phyloP scores from a whole-genome alignment of 2,888 invertebrate species.

The Parasteatoda lunata region DNA sequence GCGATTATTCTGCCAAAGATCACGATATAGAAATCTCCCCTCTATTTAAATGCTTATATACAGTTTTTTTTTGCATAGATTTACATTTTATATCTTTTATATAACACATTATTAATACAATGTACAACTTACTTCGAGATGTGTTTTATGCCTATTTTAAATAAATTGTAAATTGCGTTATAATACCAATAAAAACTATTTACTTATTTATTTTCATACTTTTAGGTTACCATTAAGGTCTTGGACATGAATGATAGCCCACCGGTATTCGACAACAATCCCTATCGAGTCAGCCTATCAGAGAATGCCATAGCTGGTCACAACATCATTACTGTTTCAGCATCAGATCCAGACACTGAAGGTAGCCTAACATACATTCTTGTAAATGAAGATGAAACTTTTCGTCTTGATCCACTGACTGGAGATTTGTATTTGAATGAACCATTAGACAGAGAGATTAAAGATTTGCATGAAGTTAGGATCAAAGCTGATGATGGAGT shows the following conservation, averaged over 20 bases:
- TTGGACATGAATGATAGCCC: slow-evolving; percentile 93
- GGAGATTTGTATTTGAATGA: slow-evolving; percentile 80
- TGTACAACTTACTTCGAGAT: background rate
- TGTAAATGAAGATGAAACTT: slow-evolving; percentile 74
- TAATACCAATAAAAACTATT: background rate
- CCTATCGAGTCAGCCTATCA: slow-evolving; percentile 84
- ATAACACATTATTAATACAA: background rate
- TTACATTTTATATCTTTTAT: no score
- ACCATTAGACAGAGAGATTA: slow-evolving; percentile 86
- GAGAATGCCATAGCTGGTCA: slow-evolving; percentile 90
- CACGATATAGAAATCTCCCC: no score
- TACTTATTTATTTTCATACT: slow-evolving; percentile 74
- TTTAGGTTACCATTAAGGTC: slow-evolving; percentile 83
- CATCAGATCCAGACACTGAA: slow-evolving; percentile 89
- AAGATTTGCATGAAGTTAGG: slow-evolving; percentile 84
- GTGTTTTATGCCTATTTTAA: background rate
- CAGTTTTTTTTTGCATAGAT: no score
- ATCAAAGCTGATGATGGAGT: slow-evolving; percentile 83
- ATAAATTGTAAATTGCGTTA: background rate
- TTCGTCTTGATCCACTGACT: slow-evolving; percentile 82
- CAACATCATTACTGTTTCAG: slow-evolving; percentile 83
- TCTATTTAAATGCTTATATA: no score
- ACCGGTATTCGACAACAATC: slow-evolving; percentile 87
- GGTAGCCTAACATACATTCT: slow-evolving; percentile 83
- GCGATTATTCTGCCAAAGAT: no score